Conservation (phyloP, 2,888 invertebrate species). For the Pterobdella sp. region DNA sequence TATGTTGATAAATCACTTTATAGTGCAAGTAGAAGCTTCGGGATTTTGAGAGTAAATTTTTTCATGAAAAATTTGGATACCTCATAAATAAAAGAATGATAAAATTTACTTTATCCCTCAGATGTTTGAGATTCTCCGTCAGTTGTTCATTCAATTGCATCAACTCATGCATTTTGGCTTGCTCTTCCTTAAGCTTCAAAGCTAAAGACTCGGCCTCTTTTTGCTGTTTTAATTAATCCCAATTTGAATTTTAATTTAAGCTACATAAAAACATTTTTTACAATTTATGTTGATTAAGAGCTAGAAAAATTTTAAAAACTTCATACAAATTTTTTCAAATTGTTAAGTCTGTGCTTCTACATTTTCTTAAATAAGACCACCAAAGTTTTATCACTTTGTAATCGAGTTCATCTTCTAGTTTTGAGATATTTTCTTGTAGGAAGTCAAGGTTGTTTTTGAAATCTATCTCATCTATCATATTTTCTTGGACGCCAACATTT, state of each 20-base stretch:
- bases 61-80: too few species aligned
- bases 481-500: not conserved
- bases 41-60: too few species aligned
- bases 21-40: too few species aligned
- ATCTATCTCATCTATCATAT: not conserved
- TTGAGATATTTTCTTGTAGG: not conserved
- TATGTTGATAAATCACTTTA: too few species aligned
- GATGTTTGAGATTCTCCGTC: not conserved
- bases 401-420: slow-evolving; percentile 3
- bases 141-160: not conserved
- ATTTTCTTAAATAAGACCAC: not conserved
- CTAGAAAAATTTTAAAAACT: too few species aligned
- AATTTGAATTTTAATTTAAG: not conserved
- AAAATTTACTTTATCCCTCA: too few species aligned
- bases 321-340: too few species aligned
- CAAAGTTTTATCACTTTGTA: not conserved
- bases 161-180: not conserved
- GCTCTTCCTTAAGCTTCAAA: not conserved
- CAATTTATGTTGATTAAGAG: too few species aligned
- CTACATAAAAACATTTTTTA: too few species aligned
- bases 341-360: too few species aligned
- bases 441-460: not conserved
- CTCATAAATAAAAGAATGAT: too few species aligned
- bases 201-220: not conserved
- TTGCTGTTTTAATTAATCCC: not conserved